Evolutionary conservation across 2,113 vertebrate genomes (phyloP), one percentile per base, ranked within the genome.

Genomic region (Harpagus bidentatus): DNA sequence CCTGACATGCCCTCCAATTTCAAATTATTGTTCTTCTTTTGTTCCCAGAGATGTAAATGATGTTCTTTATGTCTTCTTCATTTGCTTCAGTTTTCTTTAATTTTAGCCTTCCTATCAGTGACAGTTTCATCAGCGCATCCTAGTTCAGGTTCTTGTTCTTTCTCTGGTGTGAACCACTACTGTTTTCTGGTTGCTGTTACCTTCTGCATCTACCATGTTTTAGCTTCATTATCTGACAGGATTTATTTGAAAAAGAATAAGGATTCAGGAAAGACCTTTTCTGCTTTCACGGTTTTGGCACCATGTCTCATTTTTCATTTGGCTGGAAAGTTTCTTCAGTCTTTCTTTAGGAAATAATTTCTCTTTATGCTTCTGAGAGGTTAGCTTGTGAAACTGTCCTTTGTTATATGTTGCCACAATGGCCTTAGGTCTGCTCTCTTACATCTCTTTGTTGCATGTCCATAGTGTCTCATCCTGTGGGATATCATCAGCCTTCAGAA

Each of bases 301-400:
- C 50, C 15, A 28, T 45, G 7, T 84, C 20, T 65, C 47, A 66
- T 86, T 95, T 82, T 87, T 92, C 38, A 69, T 90, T 61, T 88
- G 32, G 5, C 36, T 82, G 29, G 32, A 70, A 70, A 79, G 19
- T 32, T 88, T 95, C 38, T 89, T 70, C 4, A 3, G 28, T 84
- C 28, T 77, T 84, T 88, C 29, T 95, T 90, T 62, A 73, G 31
- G 52, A 96, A 88, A 82, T 95, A 91, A 91, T 80, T 91, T 65
- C 81, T 73, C 45, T 65, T 45, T 52, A 62, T 45, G 48, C 21
- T 78, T 92, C 71, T 80, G 20, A 87, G 61, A 71, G 9, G 42
- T 69, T 93, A 92, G 31, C 22, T 65, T 93, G 42, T 67, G 67
- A 95, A 97, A 86, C 14, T 82, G 16, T 63, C 66, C 19, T 59